Percentiles rank a stretch among this genome's conserved stretches.
phyloP scores from a whole-genome alignment of 1,140 invertebrate species.

The Lanistes nyassanus region DNA sequence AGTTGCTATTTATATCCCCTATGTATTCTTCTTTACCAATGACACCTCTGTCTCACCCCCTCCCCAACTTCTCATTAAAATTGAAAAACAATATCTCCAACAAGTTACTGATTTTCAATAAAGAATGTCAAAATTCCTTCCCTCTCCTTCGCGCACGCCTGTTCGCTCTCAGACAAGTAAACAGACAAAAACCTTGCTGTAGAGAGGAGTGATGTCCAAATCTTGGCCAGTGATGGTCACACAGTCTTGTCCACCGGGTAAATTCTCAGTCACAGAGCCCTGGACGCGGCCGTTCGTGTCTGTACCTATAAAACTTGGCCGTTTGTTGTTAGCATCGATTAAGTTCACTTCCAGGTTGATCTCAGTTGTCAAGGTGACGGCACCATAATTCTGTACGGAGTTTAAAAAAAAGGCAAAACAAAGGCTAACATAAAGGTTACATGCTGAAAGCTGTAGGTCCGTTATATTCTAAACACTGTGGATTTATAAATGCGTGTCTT shows the following conservation, averaged over 20 bases:
- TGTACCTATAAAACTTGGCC: slow-evolving; percentile 51
- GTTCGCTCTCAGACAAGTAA: too few species aligned
- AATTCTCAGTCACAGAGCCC: slow-evolving; percentile 52
- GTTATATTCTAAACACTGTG: too few species aligned
- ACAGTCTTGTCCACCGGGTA: slow-evolving; percentile 10
- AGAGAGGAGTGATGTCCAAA: background rate
- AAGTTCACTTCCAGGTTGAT: slow-evolving; percentile 49
- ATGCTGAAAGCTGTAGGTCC: too few species aligned
- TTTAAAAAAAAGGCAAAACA: background rate
- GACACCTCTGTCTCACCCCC: too few species aligned
- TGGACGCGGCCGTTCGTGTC: slow-evolving; percentile 43
- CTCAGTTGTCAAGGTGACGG: slow-evolving; percentile 46
- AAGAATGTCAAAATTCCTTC: too few species aligned
- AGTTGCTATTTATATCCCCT: too few species aligned
- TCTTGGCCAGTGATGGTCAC: background rate
- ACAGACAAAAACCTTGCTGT: background rate
- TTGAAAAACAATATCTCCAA: too few species aligned
- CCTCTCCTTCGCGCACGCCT: too few species aligned
- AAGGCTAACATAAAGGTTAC: background rate
- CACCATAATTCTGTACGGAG: slow-evolving; percentile 51
- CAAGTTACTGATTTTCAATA: too few species aligned
- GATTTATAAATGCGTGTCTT: too few species aligned
- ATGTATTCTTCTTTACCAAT: too few species aligned
- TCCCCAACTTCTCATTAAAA: too few species aligned
- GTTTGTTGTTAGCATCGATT: slow-evolving; percentile 52